Evolutionary conservation across 2,113 vertebrate species (phyloP).

Genomic region (Panthera uncia): DNA sequence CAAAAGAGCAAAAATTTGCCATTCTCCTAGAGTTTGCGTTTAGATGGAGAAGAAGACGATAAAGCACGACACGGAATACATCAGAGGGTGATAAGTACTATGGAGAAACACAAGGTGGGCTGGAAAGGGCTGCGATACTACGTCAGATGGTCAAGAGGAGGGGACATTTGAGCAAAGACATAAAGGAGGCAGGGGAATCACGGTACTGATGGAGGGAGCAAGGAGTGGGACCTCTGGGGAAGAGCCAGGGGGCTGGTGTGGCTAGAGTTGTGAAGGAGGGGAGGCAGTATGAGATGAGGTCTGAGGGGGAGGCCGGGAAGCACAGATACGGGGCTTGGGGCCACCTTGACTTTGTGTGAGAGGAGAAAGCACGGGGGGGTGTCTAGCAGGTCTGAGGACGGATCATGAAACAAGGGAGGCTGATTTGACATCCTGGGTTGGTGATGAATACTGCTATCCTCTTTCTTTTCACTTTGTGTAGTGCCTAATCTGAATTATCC

Average conservation of each 20-base stretch:
- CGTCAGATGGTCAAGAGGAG: background rate
- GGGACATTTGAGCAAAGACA: background rate
- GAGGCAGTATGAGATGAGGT: background rate
- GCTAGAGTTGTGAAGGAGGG: background rate
- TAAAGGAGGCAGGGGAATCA: background rate
- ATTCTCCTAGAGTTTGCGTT: background rate
- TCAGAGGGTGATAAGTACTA: background rate
- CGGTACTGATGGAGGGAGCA: background rate
- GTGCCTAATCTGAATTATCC: background rate
- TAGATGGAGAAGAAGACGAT: background rate
- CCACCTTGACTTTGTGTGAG: background rate
- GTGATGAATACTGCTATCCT: background rate
- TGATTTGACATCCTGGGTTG: background rate
- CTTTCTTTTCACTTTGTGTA: background rate
- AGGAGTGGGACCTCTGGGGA: background rate
- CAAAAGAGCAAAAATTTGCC: background rate
- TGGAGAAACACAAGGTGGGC: background rate
- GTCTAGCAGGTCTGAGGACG: too few relatives aligned
- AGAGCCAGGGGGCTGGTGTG: accelerated
- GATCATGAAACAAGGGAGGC: background rate
- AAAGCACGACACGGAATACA: background rate
- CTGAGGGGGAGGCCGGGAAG: too few relatives aligned
- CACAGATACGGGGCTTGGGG: background rate
- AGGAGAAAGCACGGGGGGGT: background rate
- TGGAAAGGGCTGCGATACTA: background rate